Conservation (phyloP, 2,797 vertebrate genomes). For the Falco concolor region DNA sequence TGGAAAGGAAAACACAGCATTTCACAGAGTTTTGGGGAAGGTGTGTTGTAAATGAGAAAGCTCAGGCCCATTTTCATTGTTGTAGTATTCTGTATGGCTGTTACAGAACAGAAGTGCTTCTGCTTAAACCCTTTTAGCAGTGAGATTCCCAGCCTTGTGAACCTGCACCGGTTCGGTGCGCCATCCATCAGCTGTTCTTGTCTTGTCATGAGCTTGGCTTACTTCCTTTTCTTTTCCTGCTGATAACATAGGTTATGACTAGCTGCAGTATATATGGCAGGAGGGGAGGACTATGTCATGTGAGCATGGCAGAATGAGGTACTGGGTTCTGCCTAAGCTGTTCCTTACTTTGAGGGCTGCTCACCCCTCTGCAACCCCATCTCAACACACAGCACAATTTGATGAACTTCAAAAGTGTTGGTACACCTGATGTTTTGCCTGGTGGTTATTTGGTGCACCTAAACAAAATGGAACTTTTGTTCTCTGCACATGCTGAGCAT, state of each 20-base stretch:
- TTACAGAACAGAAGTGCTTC: neutral
- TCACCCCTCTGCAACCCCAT: neutral
- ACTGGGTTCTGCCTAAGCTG: neutral
- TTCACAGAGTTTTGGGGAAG: neutral
- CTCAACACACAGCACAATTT: neutral
- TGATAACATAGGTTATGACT: neutral
- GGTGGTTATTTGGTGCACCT: neutral
- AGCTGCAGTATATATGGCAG: neutral
- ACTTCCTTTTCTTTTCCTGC: neutral
- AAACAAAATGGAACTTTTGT: neutral
- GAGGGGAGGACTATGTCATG: neutral
- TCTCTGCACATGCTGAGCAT: neutral
- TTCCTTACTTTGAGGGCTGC: neutral
- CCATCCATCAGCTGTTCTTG: neutral
- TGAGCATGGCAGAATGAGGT: neutral
- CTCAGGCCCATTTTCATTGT: neutral
- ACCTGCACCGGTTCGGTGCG: too few relatives aligned
- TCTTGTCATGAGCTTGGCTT: neutral
- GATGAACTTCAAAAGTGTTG: neutral
- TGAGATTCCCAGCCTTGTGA: neutral
- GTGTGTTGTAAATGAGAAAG: neutral
- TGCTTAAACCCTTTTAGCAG: neutral
- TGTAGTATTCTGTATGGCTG: neutral
- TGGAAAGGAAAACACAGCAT: neutral
- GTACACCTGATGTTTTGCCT: neutral